Evolutionary conservation across 2,797 vertebrate species (phyloP), one percentile per base, ranked within the genome.

Genomic region (Aulostomus chinensis): DNA sequence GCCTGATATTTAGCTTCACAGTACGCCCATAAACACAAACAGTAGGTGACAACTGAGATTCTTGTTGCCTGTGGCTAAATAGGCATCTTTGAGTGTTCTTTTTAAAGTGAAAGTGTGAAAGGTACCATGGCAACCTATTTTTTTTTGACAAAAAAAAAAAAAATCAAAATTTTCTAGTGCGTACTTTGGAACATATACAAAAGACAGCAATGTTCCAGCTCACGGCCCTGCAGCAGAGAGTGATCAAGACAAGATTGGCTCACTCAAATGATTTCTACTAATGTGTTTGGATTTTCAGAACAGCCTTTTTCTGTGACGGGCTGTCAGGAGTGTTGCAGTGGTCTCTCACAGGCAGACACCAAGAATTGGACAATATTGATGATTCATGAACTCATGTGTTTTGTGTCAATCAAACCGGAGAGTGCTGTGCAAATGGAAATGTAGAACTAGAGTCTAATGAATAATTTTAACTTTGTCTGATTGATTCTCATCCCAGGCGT

Each of bases 221-320:
- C 31, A 48, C 18, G 49, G 39, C 26, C 40, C 9, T 18, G 58
- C 33, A 40, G 42, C 35, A 15, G 18, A 5, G 41, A 36, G 46
- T 21, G 3, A 69, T 60, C 53, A 58, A 62, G 56, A 52, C 48
- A 54, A 21, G 34, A 41, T 16, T 3, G 39, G 35, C 17, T 9
- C 22, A 33, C 36, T 30, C 10, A 51, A 20, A 58, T 33, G 43
- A 54, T 47, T 50, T 40, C 22, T 21, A 39, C 42, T 24, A 10
- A 65, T 55, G 31, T 49, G 29, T 58, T 42, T 58, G 30, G 46
- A 74, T 61, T 72, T 57, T 45, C 36, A 36, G 39, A 72, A 55
- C 33, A 43, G 47, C 11, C 20, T 45, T 40, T 35, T n/a, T 12
- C 31, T 52, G 18, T 20, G 41, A 20, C 4, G 4, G 12, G 22